Conservation (phyloP, 2,797 vertebrate species). For the Amblyraja radiata region DNA sequence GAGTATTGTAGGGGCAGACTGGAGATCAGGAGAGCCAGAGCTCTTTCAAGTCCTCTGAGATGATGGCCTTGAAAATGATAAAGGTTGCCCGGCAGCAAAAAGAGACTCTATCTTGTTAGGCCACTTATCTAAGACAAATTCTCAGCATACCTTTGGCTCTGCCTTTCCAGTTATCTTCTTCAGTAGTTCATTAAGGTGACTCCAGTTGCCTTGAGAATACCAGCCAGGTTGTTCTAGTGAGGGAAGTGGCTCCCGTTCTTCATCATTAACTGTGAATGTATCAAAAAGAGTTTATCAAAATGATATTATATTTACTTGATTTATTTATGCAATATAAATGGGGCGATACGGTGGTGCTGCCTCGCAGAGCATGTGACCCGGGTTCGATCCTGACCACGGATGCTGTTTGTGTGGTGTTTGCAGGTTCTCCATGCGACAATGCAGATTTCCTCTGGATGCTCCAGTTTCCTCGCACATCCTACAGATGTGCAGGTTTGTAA, state of each 20-base stretch:
- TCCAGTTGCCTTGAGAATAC: constrained; percentile 92
- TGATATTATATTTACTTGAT: background rate
- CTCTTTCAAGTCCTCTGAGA: background rate
- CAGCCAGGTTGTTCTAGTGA: constrained; percentile 83
- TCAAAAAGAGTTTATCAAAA: background rate
- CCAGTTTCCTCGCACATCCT: too few species aligned
- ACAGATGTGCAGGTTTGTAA: too few species aligned
- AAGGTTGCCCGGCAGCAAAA: background rate
- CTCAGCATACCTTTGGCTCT: constrained; percentile 76
- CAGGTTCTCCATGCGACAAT: too few species aligned
- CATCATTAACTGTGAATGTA: constrained; percentile 71
- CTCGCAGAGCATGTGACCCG: too few species aligned
- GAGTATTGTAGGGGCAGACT: too few species aligned
- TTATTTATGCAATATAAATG: background rate
- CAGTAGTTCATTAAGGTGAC: constrained; percentile 78
- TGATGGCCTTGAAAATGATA: background rate
- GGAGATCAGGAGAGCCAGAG: too few species aligned
- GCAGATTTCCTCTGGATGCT: too few species aligned
- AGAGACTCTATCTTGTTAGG: background rate
- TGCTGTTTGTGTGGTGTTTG: too few species aligned
- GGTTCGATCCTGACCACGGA: too few species aligned
- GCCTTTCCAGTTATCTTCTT: constrained; percentile 80
- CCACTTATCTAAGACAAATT: background rate
- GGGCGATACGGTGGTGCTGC: too few species aligned
- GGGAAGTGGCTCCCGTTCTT: constrained; percentile 71